Conservation (phyloP, 2,113 vertebrate genomes). For the Plecturocebus donacophilus region DNA sequence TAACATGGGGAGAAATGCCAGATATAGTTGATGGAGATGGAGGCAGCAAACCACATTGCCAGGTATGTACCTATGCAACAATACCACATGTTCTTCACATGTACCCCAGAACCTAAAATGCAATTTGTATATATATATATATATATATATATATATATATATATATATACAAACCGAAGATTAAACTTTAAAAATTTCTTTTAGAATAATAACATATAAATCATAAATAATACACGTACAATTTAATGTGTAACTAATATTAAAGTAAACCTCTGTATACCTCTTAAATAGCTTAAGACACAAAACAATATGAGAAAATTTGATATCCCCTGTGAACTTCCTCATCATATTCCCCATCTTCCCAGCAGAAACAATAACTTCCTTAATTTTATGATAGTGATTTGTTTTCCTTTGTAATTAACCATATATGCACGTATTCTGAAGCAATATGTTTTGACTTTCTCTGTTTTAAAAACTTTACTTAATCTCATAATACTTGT, state of each 20-base stretch:
- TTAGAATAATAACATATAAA: conserved; percentile 1
- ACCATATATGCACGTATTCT: not conserved
- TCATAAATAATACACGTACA: not conserved
- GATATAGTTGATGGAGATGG: no score
- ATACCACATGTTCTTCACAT: no score
- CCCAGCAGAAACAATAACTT: not conserved
- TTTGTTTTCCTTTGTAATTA: not conserved
- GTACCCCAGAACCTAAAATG: no score
- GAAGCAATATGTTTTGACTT: not conserved
- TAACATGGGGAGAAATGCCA: no score
- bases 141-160: no score
- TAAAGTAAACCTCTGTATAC: not conserved
- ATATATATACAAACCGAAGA: not conserved
- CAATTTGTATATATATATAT: no score
- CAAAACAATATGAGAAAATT: not conserved
- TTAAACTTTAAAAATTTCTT: not conserved
- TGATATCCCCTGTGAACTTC: not conserved
- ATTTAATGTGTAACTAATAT: not conserved
- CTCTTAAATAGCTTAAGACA: not conserved
- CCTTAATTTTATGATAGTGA: not conserved
- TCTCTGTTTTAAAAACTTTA: not conserved
- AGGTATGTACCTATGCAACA: no score
- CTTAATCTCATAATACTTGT: not conserved
- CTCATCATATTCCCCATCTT: not conserved
- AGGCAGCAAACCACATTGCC: no score